A percentile compares a stretch with the other conserved stretches of the same genome.
These are phyloP conservation scores for Alloplasta piceator DNA, from an alignment of 2,888 invertebrate genomes.

Conservation along the genomic window DNA sequence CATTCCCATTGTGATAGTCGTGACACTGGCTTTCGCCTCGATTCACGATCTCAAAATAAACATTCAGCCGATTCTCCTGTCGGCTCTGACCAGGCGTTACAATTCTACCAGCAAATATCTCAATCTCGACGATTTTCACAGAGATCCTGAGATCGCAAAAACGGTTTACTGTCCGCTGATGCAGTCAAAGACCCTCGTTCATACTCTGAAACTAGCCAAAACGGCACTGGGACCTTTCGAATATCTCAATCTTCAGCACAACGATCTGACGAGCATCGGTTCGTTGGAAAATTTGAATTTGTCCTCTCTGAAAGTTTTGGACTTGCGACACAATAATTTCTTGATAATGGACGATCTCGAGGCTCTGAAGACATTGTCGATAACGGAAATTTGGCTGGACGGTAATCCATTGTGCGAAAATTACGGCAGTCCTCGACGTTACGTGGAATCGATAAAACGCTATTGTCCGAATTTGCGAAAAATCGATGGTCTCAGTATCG, in stretches of 20 bases:
- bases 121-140: conserved; percentile 83
- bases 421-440: conserved; percentile 86
- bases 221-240: conserved; percentile 73
- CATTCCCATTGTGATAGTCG: conserved; percentile 77
- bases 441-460: conserved; percentile 85
- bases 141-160: conserved; percentile 81
- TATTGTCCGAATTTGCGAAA: conserved; percentile 85
- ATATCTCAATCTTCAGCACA: conserved; percentile 74
- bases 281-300: conserved; percentile 71
- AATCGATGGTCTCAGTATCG: conserved; percentile 85
- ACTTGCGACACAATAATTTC: conserved; percentile 79
- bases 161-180: conserved; percentile 83
- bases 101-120: conserved; percentile 77
- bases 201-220: conserved; percentile 81
- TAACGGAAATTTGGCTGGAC: conserved; percentile 86
- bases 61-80: conserved; percentile 82
- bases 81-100: conserved; percentile 81
- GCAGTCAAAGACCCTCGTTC: conserved; percentile 83
- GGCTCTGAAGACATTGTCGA: conserved; percentile 80
- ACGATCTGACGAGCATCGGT: conserved; percentile 72
- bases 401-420: conserved; percentile 89
- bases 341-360: conserved; percentile 75
- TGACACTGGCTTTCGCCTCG: conserved; percentile 83
- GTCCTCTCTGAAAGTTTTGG: conserved; percentile 73
- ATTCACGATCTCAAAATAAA: conserved; percentile 83